A percentile compares a stretch with the other conserved stretches of the same genome.
Evolutionary conservation across 2,797 vertebrate genomes (phyloP).

Genomic region (Syndactyla subalaris): DNA sequence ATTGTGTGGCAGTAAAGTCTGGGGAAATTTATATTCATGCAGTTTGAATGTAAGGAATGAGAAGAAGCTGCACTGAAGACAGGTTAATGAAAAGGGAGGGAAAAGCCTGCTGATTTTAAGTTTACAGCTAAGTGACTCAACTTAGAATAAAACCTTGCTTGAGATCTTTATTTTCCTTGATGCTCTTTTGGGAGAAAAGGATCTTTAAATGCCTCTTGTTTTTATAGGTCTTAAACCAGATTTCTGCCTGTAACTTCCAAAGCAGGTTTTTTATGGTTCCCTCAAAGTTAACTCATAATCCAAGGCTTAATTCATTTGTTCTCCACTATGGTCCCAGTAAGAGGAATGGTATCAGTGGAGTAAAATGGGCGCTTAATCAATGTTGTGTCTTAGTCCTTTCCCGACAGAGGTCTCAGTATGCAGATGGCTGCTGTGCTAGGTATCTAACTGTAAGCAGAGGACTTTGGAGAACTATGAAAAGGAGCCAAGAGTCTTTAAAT

Average conservation of each 20-base stretch:
- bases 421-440: not conserved
- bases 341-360: not conserved
- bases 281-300: not conserved
- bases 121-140: not conserved
- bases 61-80: not conserved
- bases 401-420: not conserved
- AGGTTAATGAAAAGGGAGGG: not conserved
- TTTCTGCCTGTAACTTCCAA: not conserved
- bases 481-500: not conserved
- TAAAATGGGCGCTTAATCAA: not conserved
- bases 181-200: not conserved
- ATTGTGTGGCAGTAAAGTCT: rapidly evolving
- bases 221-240: not conserved
- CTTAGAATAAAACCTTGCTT: not conserved
- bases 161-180: not conserved
- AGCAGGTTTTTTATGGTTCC: not conserved
- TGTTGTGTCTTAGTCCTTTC: not conserved
- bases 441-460: not conserved
- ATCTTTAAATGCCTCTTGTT: not conserved
- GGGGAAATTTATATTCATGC: not conserved
- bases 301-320: not conserved
- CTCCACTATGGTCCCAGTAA: not conserved
- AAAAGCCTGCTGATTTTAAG: not conserved
- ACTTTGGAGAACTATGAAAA: not conserved
- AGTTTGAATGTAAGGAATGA: not conserved